Conservation (phyloP, 92 coral and sea anemone species). For the Porites rus region DNA sequence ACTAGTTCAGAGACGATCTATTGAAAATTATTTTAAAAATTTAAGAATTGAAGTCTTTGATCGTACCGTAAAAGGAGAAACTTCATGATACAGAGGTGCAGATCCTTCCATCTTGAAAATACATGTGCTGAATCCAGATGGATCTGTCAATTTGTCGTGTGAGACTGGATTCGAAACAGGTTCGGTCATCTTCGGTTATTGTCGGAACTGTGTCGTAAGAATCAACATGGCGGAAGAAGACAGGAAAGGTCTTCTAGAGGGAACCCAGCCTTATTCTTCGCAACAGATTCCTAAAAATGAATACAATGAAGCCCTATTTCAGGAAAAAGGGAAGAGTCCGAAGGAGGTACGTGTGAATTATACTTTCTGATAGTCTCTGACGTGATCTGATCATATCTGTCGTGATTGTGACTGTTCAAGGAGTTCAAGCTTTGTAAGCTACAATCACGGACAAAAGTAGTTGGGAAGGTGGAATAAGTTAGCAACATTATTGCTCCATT, state of each 20-base stretch:
- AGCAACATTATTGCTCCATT: no score
- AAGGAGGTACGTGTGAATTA: slow-evolving; percentile 42
- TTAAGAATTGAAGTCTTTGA: background rate
- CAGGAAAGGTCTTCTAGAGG: slow-evolving; percentile 34
- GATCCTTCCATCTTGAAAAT: slow-evolving; percentile 46
- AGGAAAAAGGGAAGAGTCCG: slow-evolving; percentile 68
- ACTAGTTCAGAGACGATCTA: no score
- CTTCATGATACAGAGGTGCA: slow-evolving; percentile 63
- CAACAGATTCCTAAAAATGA: slow-evolving; percentile 10
- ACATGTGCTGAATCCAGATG: background rate
- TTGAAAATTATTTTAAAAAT: background rate
- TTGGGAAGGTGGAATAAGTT: no score
- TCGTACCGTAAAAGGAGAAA: slow-evolving; percentile 62
- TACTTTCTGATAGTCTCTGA: no score
- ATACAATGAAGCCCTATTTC: slow-evolving; percentile 36
- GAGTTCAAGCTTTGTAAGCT: no score
- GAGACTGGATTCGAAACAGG: slow-evolving; percentile 10
- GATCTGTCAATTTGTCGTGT: background rate
- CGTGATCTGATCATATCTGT: no score
- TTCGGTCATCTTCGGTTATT: slow-evolving; percentile 41
- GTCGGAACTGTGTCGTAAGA: slow-evolving; percentile 25
- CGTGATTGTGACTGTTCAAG: no score
- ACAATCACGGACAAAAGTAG: no score
- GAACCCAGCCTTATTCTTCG: slow-evolving; percentile 12
- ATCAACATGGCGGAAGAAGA: slow-evolving; percentile 35